Conservation (phyloP, 2,113 vertebrate species). For the Formicarius rufipectus region DNA sequence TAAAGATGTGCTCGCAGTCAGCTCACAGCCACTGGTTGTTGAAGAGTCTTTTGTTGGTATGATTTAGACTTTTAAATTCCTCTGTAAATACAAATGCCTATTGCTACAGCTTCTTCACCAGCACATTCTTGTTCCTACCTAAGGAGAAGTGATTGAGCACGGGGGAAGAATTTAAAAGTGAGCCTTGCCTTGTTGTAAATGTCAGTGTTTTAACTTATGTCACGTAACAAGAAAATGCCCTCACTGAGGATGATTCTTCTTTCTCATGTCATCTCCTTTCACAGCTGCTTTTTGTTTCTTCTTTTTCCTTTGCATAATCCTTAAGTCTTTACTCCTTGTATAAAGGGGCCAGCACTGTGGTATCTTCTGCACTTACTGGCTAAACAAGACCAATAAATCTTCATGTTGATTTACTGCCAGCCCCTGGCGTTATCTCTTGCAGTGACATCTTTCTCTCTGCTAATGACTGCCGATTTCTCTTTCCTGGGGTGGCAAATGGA, state of each 20-base stretch:
- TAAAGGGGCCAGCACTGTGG: background rate
- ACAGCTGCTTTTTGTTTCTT: background rate
- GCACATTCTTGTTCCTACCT: background rate
- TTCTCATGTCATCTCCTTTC: background rate
- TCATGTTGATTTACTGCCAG: background rate
- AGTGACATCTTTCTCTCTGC: background rate
- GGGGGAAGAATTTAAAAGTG: background rate
- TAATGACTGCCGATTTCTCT: background rate
- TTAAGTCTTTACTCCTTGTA: background rate
- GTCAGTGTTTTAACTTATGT: background rate
- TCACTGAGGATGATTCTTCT: background rate
- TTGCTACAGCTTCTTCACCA: background rate
- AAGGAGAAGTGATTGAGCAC: background rate
- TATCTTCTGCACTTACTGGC: background rate
- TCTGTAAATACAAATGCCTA: background rate
- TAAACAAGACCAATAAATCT: background rate
- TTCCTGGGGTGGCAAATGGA: background rate
- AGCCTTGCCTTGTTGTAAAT: background rate
- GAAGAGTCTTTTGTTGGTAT: background rate
- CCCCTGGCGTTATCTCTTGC: background rate
- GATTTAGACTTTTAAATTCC: background rate
- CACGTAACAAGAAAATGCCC: background rate
- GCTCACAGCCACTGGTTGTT: background rate
- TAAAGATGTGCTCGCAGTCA: background rate
- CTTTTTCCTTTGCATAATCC: background rate